phyloP scores from a whole-genome alignment of 53 echinoderm and acorn worm genomes.

The Mesocentrotus franciscanus region DNA sequence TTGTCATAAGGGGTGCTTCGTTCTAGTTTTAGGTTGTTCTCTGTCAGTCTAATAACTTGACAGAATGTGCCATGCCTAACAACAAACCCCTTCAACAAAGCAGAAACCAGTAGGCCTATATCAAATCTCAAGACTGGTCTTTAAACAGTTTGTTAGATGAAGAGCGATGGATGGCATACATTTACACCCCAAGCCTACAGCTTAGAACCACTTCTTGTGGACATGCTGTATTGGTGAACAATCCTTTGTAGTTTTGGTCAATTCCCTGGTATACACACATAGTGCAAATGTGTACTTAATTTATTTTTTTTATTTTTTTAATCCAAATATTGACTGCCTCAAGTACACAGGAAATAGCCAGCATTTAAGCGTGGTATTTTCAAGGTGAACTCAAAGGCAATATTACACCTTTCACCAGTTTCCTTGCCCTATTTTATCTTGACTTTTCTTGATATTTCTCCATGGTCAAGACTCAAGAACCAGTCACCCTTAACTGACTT shows the following conservation, averaged over 20 bases:
- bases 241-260: background rate
- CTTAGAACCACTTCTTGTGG: background rate
- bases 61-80: background rate
- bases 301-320: background rate
- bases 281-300: background rate
- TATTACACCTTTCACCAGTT: background rate
- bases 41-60: background rate
- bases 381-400: background rate
- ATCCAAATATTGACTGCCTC: background rate
- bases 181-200: background rate
- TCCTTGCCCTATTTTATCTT: background rate
- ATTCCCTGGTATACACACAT: background rate
- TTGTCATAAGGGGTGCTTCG: background rate
- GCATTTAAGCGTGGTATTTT: background rate
- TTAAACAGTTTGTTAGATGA: background rate
- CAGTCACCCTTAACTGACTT: background rate
- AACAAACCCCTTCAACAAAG: background rate
- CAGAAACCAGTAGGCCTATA: background rate
- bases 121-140: background rate
- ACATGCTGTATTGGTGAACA: background rate
- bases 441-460: constrained; percentile 1
- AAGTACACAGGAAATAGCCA: constrained; percentile 29
- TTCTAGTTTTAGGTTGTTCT: background rate
- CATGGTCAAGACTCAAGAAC: background rate
- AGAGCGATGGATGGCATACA: background rate